These are phyloP conservation scores for Iselma pallidipennis DNA, from an alignment of 2,888 invertebrate species.

Conservation along the genomic window DNA sequence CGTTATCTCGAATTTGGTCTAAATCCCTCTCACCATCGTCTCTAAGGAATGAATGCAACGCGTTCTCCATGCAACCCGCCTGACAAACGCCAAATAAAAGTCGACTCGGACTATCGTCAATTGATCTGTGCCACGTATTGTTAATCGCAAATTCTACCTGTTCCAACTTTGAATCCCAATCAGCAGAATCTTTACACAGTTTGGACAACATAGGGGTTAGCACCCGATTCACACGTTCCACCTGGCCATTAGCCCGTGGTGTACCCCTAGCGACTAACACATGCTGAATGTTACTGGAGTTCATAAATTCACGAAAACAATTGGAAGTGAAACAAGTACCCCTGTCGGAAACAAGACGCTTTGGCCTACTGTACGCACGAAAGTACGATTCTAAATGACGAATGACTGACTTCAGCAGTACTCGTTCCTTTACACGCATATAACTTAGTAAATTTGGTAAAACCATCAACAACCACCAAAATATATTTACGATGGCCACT, in stretches of 20 bases:
- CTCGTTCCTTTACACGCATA: no score
- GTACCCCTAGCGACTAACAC: slow-evolving; percentile 1
- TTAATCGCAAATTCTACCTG: slow-evolving; percentile 31
- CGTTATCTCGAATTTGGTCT: slow-evolving; percentile 17
- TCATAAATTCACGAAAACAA: slow-evolving; percentile 6
- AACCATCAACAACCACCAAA: slow-evolving; percentile 11
- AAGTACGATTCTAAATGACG: background rate
- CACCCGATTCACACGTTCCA: slow-evolving; percentile 11
- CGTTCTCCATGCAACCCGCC: slow-evolving; percentile 29
- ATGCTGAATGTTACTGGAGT: slow-evolving; percentile 9
- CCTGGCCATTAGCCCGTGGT: slow-evolving; percentile 19
- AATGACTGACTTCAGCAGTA: no score
- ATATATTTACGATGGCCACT: no score
- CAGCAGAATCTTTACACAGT: slow-evolving; percentile 4
- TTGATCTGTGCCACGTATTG: slow-evolving; percentile 35
- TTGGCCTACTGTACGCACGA: slow-evolving; percentile 5
- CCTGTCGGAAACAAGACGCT: slow-evolving; percentile 9
- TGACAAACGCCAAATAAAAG: no score
- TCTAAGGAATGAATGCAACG: slow-evolving; percentile 22
- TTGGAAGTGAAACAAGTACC: slow-evolving; percentile 14
- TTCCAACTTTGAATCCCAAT: slow-evolving; percentile 30
- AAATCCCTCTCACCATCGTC: slow-evolving; percentile 28
- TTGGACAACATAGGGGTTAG: slow-evolving; percentile 10
- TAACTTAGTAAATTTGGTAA: slow-evolving; percentile 16
- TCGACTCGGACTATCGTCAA: slow-evolving; percentile 38